Conservation (phyloP, 2,113 vertebrate genomes). For the Limanda limanda region DNA sequence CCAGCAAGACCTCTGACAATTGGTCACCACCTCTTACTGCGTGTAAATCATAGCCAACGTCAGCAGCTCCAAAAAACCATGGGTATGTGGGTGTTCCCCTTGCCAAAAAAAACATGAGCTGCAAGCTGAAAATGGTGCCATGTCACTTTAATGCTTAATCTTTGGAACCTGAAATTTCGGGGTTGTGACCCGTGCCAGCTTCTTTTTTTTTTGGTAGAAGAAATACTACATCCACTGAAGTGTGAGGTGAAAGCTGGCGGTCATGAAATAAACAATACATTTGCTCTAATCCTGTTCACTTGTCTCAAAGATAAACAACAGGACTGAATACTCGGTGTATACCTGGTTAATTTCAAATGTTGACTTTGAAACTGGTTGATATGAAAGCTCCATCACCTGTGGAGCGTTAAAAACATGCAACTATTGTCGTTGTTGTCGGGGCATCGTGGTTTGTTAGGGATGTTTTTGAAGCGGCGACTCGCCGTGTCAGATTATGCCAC, state of each 20-base stretch:
- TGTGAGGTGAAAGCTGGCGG: constrained; percentile 16
- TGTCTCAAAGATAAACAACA: not conserved
- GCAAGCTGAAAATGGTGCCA: constrained; percentile 32
- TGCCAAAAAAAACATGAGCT: constrained; percentile 46
- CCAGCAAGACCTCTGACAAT: constrained; percentile 71
- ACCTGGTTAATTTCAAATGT: constrained; percentile 48
- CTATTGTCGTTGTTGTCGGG: constrained; percentile 66
- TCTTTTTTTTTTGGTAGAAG: not conserved
- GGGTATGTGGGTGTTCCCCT: constrained; percentile 55
- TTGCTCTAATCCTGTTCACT: constrained; percentile 19
- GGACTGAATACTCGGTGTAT: not conserved
- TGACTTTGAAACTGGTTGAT: constrained; percentile 19
- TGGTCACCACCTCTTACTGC: constrained; percentile 67
- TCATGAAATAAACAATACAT: constrained; percentile 15
- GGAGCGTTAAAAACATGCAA: constrained; percentile 67
- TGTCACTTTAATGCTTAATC: constrained; percentile 45
- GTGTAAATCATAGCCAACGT: constrained; percentile 75
- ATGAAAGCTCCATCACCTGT: constrained; percentile 64
- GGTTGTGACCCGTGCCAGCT: constrained; percentile 29
- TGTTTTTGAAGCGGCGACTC: constrained; percentile 83
- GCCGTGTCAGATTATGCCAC: constrained; percentile 86
- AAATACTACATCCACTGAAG: not conserved
- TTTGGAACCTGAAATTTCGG: constrained; percentile 33
- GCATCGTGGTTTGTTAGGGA: constrained; percentile 77
- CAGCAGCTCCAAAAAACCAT: constrained; percentile 45